Evolutionary conservation across 2,888 invertebrate genomes (phyloP), one percentile per base, ranked within the genome.

Genomic region (Sminthurides aquaticus): DNA sequence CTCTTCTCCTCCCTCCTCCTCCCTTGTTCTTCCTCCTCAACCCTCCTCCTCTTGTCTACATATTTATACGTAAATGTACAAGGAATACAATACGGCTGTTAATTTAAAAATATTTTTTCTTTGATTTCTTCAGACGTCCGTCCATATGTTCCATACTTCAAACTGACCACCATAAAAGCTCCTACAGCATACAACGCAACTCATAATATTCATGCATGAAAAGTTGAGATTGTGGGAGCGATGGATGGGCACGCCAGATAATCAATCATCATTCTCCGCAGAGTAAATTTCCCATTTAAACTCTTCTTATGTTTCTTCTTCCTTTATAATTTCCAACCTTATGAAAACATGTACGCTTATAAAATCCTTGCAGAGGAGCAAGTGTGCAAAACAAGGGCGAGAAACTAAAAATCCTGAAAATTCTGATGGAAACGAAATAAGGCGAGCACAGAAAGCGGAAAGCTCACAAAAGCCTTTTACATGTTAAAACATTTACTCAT

Each of bases 401-500:
- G 43, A 34, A 34, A 15, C 3, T 55, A 18, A 25, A 3, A 55
- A 55, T 25, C 18, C 55, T 20, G 26, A 22, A 26, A 55, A n/a
- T n/a, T n/a, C n/a, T n/a, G n/a, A n/a, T n/a, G n/a, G n/a, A 25
- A 25, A 24, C 26, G 55, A 11, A 22, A 8, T n/a, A n/a, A 49
- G 8, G n/a, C 49, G 49, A 22, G 24, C 20, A 22, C 49, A 25
- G 55, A 26, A 22, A 24, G 55, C 22, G 55, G 55, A 55, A 55
- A 26, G 55, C 22, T 22, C 22, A 22, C 55, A 55, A 25, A 55
- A 24, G 22, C 22, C n/a, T 49, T 49, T n/a, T 22, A 25, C 55
- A 55, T 55, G 55, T 22, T 34, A 34, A 34, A 34, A 34, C 43
- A 34, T 34, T 34, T 34, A 34, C 43, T 34, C 43, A 34, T 34